Base-by-base conservation (phyloP, 2,113 vertebrate genomes). In the Phodopus roborovskii region DNA sequence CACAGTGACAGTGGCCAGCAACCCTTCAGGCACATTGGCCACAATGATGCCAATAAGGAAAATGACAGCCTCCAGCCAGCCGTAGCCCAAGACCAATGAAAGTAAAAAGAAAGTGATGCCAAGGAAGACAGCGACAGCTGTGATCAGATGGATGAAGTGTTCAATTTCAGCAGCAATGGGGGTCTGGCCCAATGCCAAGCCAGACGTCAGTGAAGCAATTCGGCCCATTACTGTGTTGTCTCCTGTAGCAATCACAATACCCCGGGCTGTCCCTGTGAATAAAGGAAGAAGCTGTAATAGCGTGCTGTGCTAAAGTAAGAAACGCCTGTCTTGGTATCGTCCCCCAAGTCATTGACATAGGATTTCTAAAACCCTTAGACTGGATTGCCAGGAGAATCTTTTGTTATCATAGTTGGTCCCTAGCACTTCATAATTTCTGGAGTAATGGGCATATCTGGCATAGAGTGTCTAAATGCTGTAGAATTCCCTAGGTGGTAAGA, bases 31-130 rank as follows among this genome's bases (percentile, higher is more conserved):
- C n/a, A 98, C 98, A 20, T 98, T 98, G 71, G 98, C 98, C 86
- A 98, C 98, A 16, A 98, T 97, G 87, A 98, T 98, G 88, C 98
- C 98, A 20, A 98, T 98, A n/a, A 98, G 98, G 78, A 98, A 98
- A 70, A 98, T 97, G 73, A 98, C 78, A n/a, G 98, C 97, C 42
- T 98, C 97, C 75, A 98, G 96, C 96, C 98, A 97, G 92, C 33
- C 22, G 0, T 98, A 98, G 91, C 97, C 98, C 95, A 98, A 66
- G 56, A 93, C 2, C 5, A 98, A 26, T 0, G 98, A 97, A 58
- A 98, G 96, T 0, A 17, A 39, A 28, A 98, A 98, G 94, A 98
- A 98, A 3, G n/a, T 1, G 66, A 97, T 1, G 0, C 98, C 97
- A 0, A 98, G 96, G 78, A 96, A 96, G 68, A 97, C 0, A 1